A percentile compares a stretch with the other conserved stretches of the same genome.
These are phyloP conservation scores for Musca vetustissima DNA, from an alignment of 1,140 invertebrate species.

Conservation along the genomic window DNA sequence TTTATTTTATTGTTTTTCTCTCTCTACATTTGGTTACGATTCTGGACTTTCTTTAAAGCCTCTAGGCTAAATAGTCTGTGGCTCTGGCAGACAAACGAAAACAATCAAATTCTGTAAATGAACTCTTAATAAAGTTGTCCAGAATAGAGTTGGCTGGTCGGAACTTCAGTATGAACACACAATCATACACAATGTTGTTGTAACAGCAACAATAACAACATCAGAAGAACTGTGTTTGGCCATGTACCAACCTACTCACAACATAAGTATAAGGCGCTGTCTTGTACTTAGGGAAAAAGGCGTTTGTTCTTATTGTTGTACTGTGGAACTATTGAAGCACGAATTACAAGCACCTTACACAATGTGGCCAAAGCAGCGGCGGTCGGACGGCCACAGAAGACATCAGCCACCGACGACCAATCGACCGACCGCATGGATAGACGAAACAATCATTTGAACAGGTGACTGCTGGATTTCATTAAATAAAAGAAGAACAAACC, in stretches of 20 bases:
- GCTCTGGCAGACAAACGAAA: conserved; percentile 1
- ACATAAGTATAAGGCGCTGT: no score
- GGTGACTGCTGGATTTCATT: conserved; percentile 19
- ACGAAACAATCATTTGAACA: conserved; percentile 8
- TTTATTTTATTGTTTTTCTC: conserved; percentile 14
- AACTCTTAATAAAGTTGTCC: conserved; percentile 13
- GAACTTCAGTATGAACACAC: no score
- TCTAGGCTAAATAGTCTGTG: conserved; percentile 5
- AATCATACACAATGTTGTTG: no score
- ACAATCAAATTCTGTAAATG: conserved; percentile 1
- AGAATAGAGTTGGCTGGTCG: background rate
- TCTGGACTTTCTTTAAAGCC: conserved; percentile 21
- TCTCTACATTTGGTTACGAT: background rate
- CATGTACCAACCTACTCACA: no score
- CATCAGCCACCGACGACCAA: no score
- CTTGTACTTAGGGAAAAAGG: no score
- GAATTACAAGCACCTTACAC: conserved; percentile 9
- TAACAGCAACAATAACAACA: no score
- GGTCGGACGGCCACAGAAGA: no score
- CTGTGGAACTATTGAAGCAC: conserved; percentile 14
- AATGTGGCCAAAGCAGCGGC: background rate
- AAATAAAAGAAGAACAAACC: conserved; percentile 2
- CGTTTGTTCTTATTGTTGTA: no score
- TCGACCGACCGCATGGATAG: background rate
- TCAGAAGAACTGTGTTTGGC: no score